phyloP scores from a whole-genome alignment of 2,113 vertebrate genomes.

The Campylomormyrus tamandua region DNA sequence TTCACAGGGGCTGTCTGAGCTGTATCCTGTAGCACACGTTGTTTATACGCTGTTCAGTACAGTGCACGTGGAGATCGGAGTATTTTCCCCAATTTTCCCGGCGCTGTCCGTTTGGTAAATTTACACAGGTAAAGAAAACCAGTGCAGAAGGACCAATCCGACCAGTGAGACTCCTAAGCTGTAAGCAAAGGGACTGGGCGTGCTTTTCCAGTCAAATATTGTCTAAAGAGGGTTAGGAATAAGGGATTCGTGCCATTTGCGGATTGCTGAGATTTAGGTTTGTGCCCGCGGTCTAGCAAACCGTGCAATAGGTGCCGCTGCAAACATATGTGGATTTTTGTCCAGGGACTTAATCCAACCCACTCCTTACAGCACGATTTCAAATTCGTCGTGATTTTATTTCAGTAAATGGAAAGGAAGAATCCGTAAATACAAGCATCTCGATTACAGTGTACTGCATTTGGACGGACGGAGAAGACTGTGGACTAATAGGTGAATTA shows the following conservation, averaged over 20 bases:
- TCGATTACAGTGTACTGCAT: neutral
- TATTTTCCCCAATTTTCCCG: neutral
- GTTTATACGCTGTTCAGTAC: neutral
- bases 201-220: neutral
- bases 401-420: neutral
- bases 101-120: neutral
- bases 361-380: neutral
- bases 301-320: neutral
- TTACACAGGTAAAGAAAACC: neutral
- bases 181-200: neutral
- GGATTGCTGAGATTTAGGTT: neutral
- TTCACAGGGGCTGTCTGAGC: neutral
- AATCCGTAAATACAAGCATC: neutral
- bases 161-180: neutral
- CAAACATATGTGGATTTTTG: slow-evolving; percentile 23
- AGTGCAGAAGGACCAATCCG: neutral
- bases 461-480: neutral
- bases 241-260: neutral
- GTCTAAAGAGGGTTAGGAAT: neutral
- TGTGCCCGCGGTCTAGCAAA: neutral
- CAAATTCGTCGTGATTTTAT: neutral
- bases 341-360: neutral
- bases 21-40: neutral
- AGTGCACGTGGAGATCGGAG: neutral
- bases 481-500: neutral